Conservation (phyloP, 2,797 vertebrate species). For the Dallia pectoralis region DNA sequence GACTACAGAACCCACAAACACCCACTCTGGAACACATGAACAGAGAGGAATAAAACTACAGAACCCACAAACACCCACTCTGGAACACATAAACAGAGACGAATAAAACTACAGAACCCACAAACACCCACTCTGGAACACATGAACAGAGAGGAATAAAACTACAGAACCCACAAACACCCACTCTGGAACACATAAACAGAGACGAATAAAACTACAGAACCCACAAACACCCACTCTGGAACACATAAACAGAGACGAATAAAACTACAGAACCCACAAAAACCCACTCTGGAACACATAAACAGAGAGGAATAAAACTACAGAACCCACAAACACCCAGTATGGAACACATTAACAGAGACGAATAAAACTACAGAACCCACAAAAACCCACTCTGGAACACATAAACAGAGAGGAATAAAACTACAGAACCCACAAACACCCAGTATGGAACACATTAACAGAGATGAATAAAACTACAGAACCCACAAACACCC, state of each 20-base stretch:
- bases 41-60: slow-evolving; percentile 1
- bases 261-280: too few relatives aligned
- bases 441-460: slow-evolving; percentile 11
- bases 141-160: neutral
- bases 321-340: neutral
- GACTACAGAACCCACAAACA: slow-evolving; percentile 89
- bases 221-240: slow-evolving; percentile 4
- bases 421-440: too few relatives aligned
- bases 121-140: neutral
- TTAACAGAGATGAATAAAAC: too few relatives aligned
- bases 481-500: neutral
- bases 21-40: slow-evolving; percentile 84
- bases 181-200: neutral
- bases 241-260: too few relatives aligned
- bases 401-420: neutral
- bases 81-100: neutral
- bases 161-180: too few relatives aligned
- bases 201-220: slow-evolving; percentile 6
- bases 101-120: neutral
- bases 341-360: neutral
- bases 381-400: neutral
- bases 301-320: slow-evolving; percentile 1
- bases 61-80: slow-evolving; percentile 2
- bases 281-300: neutral
- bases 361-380: too few relatives aligned